Percentiles rank a stretch among this genome's conserved stretches.
Evolutionary conservation across 2,888 invertebrate genomes (phyloP).

Genomic region (Ariolimax columbianus): DNA sequence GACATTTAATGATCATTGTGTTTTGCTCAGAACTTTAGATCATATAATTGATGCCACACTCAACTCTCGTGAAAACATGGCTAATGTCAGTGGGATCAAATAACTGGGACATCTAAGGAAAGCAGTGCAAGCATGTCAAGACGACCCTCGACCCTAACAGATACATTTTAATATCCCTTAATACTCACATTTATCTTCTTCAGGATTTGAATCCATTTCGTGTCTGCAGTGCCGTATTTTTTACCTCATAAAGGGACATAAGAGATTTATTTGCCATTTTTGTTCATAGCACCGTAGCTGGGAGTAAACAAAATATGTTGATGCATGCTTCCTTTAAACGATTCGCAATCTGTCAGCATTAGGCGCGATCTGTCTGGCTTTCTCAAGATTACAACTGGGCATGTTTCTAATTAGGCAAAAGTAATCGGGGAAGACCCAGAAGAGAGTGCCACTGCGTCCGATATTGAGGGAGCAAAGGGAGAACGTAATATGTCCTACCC

Average conservation of each 20-base stretch:
- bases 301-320: conserved; percentile 12
- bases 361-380: conserved; percentile 4
- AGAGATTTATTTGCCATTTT: neutral
- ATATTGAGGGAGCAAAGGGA: neutral
- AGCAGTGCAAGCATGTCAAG: neutral
- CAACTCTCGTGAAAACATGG: too few relatives aligned
- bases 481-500: neutral
- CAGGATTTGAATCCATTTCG: conserved; percentile 1
- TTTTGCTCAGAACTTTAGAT: too few relatives aligned
- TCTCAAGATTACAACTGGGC: conserved; percentile 14
- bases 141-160: neutral
- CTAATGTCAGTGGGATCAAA: neutral
- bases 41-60: too few relatives aligned
- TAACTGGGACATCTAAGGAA: neutral
- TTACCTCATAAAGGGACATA: conserved; percentile 1
- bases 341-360: conserved; percentile 28
- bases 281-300: neutral
- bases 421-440: neutral
- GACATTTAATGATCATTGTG: too few relatives aligned
- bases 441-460: neutral
- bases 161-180: neutral
- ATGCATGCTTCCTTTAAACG: conserved; percentile 19
- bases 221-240: neutral
- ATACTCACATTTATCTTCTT: conserved; percentile 6
- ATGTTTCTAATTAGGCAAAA: conserved; percentile 8